Percentiles rank a stretch among this genome's conserved stretches.
phyloP scores from a whole-genome alignment of 1,140 invertebrate species.

The Macrobrachium nipponense region DNA sequence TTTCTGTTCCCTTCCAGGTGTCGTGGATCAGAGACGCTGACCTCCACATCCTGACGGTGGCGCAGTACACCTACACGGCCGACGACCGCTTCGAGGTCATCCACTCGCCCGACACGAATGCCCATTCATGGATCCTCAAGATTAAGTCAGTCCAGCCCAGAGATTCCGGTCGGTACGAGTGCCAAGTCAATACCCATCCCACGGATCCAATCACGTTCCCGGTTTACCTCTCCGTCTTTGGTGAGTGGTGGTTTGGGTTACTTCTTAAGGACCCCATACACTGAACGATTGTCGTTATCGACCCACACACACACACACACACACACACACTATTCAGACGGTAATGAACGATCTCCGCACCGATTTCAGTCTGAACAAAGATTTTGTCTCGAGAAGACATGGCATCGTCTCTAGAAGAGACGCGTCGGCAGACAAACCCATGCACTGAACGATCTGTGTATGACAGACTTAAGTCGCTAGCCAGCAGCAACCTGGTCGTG shows the following conservation, averaged over 20 bases:
- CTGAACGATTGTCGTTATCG: too few relatives aligned
- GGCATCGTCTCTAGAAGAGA: too few relatives aligned
- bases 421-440: too few relatives aligned
- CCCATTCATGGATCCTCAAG: constrained; percentile 69
- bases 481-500: too few relatives aligned
- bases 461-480: too few relatives aligned
- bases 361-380: too few relatives aligned
- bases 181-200: constrained; percentile 65
- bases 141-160: constrained; percentile 67
- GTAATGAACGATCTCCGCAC: too few relatives aligned
- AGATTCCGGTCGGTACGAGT: constrained; percentile 65
- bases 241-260: constrained; percentile 40
- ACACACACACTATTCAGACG: too few relatives aligned
- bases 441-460: too few relatives aligned
- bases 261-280: too few relatives aligned
- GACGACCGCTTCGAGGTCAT: constrained; percentile 66
- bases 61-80: constrained; percentile 66
- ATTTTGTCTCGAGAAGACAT: too few relatives aligned
- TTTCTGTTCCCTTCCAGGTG: constrained; percentile 63
- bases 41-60: constrained; percentile 67
- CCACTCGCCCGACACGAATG: constrained; percentile 66
- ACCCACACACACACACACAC: too few relatives aligned
- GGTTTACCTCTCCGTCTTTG: constrained; percentile 59
- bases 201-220: constrained; percentile 63
- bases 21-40: constrained; percentile 68